phyloP scores from a whole-genome alignment of 1,140 invertebrate species.

The Philotrypesis tridentata region DNA sequence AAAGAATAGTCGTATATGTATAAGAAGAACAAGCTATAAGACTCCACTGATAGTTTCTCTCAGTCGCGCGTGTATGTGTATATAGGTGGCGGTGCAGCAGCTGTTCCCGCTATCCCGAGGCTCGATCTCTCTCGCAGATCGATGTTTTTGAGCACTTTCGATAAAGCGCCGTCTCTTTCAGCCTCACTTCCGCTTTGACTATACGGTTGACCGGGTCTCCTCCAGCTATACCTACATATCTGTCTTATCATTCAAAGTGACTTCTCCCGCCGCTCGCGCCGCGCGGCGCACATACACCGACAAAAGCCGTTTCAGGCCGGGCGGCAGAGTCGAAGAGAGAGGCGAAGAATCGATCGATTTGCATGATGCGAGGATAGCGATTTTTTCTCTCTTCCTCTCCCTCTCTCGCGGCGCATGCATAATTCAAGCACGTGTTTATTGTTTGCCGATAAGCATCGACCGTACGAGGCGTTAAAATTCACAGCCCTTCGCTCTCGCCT shows the following conservation, averaged over 20 bases:
- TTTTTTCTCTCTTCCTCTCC: slow-evolving; percentile 17
- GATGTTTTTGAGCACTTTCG: background rate
- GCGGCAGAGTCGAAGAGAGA: too few relatives aligned
- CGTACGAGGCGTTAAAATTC: background rate
- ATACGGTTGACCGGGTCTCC: background rate
- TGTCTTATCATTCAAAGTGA: background rate
- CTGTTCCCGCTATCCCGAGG: background rate
- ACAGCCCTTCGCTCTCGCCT: background rate
- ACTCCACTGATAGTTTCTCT: background rate
- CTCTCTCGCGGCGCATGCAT: background rate
- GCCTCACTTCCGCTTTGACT: background rate
- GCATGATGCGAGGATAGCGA: background rate
- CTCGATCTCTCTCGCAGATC: background rate
- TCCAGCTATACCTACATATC: background rate
- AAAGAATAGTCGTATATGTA: background rate
- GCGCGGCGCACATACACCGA: too few relatives aligned
- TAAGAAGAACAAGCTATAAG: background rate
- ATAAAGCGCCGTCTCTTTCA: background rate
- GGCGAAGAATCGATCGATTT: background rate
- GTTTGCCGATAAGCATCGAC: background rate
- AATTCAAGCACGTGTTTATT: background rate
- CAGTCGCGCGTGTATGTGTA: too few relatives aligned
- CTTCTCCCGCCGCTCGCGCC: too few relatives aligned
- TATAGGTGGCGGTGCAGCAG: too few relatives aligned
- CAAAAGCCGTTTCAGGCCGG: background rate